Percentiles rank a stretch among this genome's conserved stretches.
Conservation (phyloP, 2,888 invertebrate genomes). For the Lumbricus terrestris region DNA sequence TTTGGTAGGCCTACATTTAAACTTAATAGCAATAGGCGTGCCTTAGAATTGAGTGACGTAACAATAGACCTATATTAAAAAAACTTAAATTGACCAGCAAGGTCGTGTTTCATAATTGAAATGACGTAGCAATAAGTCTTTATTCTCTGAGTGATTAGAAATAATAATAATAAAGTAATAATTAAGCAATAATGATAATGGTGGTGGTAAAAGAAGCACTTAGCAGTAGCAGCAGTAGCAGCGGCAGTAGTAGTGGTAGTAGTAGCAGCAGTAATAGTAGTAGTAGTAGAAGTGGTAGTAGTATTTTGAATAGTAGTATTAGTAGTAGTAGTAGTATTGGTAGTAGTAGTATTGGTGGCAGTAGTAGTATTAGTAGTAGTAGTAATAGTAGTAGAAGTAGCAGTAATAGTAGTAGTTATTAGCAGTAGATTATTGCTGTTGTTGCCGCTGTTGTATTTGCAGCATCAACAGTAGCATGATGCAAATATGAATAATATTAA, state of each 20-base stretch:
- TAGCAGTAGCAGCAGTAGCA: not conserved
- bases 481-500: too few relatives aligned
- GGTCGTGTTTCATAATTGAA: too few relatives aligned
- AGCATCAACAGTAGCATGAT: not conserved
- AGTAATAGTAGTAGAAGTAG: conserved; percentile 12
- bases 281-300: conserved; percentile 13
- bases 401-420: not conserved
- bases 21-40: too few relatives aligned
- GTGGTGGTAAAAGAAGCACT: not conserved
- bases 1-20: too few relatives aligned
- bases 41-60: too few relatives aligned
- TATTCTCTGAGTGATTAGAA: too few relatives aligned
- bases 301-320: not conserved
- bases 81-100: too few relatives aligned
- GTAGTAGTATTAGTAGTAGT: conserved; percentile 10
- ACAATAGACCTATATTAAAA: too few relatives aligned
- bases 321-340: not conserved
- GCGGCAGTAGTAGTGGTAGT: conserved; percentile 3
- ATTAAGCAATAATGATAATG: too few relatives aligned
- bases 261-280: conserved; percentile 9
- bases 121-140: too few relatives aligned
- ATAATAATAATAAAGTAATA: too few relatives aligned
- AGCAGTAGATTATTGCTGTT: too few relatives aligned
- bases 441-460: not conserved
- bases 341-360: not conserved